phyloP scores from a whole-genome alignment of 2,888 invertebrate genomes.

The Clivina fossor region DNA sequence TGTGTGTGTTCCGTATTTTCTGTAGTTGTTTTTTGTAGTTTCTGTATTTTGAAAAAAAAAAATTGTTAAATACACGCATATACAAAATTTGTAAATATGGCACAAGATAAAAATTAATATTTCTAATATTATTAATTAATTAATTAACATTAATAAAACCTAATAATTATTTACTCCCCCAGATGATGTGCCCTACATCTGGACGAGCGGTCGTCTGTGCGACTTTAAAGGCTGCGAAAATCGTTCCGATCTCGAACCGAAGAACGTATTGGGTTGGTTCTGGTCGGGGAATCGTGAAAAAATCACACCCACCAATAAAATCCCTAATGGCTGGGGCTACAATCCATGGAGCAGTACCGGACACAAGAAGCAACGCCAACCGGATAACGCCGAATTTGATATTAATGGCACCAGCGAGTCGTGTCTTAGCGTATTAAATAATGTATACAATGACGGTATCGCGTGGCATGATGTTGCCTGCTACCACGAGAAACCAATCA shows the following conservation, averaged over 20 bases:
- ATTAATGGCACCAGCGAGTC: slow-evolving; percentile 87
- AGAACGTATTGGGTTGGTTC: slow-evolving; percentile 86
- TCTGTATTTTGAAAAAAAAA: too few species aligned
- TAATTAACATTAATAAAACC: too few species aligned
- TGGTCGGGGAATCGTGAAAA: slow-evolving; percentile 90
- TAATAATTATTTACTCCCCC: slow-evolving; percentile 36
- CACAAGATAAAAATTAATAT: too few species aligned
- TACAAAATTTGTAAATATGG: too few species aligned
- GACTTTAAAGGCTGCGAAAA: slow-evolving; percentile 92
- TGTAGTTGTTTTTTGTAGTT: too few species aligned
- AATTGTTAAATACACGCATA: neutral
- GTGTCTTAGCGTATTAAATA: slow-evolving; percentile 84
- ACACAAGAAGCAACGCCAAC: slow-evolving; percentile 85
- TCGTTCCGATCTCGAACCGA: slow-evolving; percentile 82
- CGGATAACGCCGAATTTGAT: slow-evolving; percentile 89
- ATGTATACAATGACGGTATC: slow-evolving; percentile 91
- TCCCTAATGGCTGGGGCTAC: slow-evolving; percentile 73
- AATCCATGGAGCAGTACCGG: slow-evolving; percentile 91
- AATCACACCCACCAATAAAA: slow-evolving; percentile 78
- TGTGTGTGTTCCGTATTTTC: too few species aligned
- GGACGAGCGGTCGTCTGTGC: slow-evolving; percentile 89
- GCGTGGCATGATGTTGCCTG: slow-evolving; percentile 94
- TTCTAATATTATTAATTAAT: too few species aligned
- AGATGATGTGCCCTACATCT: slow-evolving; percentile 90
- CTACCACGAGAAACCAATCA: slow-evolving; percentile 89